These are phyloP conservation scores for Brachyistius frenatus DNA, from an alignment of 2,113 vertebrate genomes.

Conservation along the genomic window DNA sequence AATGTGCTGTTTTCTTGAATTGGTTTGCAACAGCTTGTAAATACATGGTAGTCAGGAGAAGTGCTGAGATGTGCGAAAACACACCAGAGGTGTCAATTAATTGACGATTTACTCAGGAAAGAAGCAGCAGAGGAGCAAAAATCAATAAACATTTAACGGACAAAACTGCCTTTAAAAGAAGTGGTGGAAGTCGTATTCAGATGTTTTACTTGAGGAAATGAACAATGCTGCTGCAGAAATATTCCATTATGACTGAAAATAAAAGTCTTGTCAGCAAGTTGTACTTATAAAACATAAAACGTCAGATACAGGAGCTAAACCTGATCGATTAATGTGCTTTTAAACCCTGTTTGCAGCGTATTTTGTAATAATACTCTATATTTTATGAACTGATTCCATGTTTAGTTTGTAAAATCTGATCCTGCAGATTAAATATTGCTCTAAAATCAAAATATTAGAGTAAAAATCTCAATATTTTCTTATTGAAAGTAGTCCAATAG, in stretches of 20 bases:
- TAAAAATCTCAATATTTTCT: background rate
- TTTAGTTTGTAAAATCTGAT: background rate
- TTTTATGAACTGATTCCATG: too few relatives aligned
- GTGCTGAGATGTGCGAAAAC: slow-evolving; percentile 7
- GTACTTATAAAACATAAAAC: too few relatives aligned
- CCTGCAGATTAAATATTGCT: background rate
- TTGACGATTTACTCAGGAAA: background rate
- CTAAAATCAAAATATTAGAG: background rate
- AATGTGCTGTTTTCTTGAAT: background rate
- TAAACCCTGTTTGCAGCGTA: too few relatives aligned
- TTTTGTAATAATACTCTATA: too few relatives aligned
- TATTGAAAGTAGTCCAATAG: rapidly evolving
- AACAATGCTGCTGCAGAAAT: too few relatives aligned
- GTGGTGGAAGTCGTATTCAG: too few relatives aligned
- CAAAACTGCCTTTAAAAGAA: too few relatives aligned
- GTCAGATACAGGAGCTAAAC: too few relatives aligned
- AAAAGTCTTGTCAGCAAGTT: too few relatives aligned
- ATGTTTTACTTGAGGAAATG: too few relatives aligned
- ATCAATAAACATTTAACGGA: background rate
- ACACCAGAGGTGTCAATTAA: slow-evolving; percentile 8
- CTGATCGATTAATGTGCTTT: too few relatives aligned
- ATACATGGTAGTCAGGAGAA: background rate
- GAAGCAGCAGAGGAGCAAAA: background rate
- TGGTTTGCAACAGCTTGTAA: background rate
- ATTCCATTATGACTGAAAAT: too few relatives aligned